These are phyloP conservation scores for Tychaedon coryphoeus DNA, from an alignment of 2,113 vertebrate genomes.

Conservation along the genomic window DNA sequence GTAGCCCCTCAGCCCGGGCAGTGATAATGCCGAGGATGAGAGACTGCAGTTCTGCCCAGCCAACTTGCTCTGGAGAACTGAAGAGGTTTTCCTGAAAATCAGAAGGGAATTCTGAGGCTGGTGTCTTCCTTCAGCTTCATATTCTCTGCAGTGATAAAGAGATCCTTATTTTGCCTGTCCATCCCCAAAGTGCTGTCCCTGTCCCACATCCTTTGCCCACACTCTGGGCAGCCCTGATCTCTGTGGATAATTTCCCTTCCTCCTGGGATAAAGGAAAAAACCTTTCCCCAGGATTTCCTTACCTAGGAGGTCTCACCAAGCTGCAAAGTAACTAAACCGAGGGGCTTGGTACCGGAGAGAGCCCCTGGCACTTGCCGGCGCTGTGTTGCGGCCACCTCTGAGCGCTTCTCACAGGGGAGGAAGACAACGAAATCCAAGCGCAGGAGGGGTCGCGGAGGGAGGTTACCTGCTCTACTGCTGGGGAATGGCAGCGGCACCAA, in stretches of 20 bases:
- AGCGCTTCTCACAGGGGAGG: background rate
- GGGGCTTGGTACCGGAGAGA: background rate
- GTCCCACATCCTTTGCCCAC: fast-evolving
- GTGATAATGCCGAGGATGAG: fast-evolving
- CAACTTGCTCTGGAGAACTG: too few species aligned
- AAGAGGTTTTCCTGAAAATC: background rate
- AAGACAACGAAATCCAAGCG: constrained; percentile 11
- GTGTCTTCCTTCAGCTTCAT: background rate
- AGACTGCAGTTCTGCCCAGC: background rate
- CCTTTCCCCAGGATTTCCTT: background rate
- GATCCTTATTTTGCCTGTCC: fast-evolving
- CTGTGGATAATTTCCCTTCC: fast-evolving
- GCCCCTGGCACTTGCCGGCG: too few species aligned
- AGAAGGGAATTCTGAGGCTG: fast-evolving
- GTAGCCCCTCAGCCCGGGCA: background rate
- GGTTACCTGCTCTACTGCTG: background rate
- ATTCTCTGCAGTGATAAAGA: background rate
- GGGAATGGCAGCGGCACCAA: background rate
- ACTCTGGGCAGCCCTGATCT: background rate
- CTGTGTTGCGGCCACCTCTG: background rate
- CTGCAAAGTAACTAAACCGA: background rate
- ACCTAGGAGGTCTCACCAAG: background rate
- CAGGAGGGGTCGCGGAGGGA: background rate
- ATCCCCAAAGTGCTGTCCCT: fast-evolving
- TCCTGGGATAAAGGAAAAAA: background rate